A percentile compares a stretch with the other conserved stretches of the same genome.
phyloP scores from a whole-genome alignment of 2,888 invertebrate genomes.

The Volucella bombylans region DNA sequence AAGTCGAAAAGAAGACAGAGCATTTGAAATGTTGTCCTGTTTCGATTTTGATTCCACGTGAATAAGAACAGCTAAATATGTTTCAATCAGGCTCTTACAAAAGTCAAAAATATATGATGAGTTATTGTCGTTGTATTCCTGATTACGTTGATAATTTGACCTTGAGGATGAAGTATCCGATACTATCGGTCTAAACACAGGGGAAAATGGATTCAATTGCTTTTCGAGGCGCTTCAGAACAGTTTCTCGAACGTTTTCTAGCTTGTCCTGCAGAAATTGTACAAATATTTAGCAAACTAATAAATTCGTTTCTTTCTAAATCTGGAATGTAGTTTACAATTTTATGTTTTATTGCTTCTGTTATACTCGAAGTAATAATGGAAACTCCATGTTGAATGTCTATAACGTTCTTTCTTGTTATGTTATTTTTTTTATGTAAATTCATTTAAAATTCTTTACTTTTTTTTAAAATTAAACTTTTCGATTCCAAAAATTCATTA shows the following conservation, averaged over 20 bases:
- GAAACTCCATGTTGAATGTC: too few species aligned
- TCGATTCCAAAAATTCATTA: too few species aligned
- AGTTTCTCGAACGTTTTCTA: constrained; percentile 80
- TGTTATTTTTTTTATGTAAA: too few species aligned
- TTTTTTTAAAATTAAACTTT: too few species aligned
- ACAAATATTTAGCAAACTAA: too few species aligned
- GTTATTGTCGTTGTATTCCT: constrained; percentile 80
- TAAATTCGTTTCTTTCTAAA: too few species aligned
- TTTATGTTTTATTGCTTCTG: too few species aligned
- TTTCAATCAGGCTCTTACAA: constrained; percentile 82
- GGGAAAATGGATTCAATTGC: constrained; percentile 82
- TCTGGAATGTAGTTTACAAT: too few species aligned
- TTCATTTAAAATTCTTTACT: too few species aligned
- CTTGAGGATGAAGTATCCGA: constrained; percentile 79
- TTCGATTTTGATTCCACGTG: constrained; percentile 81
- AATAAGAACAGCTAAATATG: constrained; percentile 81
- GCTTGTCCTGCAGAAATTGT: constrained; percentile 80
- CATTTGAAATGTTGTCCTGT: constrained; percentile 80
- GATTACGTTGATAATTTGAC: constrained; percentile 61
- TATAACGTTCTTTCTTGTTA: too few species aligned
- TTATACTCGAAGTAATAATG: too few species aligned
- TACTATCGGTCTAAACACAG: constrained; percentile 81
- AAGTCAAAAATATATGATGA: constrained; percentile 80
- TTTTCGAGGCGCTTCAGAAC: constrained; percentile 81
- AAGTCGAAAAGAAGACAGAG: constrained; percentile 81